Conservation (phyloP, 2,797 vertebrate species). For the Nasua narica region DNA sequence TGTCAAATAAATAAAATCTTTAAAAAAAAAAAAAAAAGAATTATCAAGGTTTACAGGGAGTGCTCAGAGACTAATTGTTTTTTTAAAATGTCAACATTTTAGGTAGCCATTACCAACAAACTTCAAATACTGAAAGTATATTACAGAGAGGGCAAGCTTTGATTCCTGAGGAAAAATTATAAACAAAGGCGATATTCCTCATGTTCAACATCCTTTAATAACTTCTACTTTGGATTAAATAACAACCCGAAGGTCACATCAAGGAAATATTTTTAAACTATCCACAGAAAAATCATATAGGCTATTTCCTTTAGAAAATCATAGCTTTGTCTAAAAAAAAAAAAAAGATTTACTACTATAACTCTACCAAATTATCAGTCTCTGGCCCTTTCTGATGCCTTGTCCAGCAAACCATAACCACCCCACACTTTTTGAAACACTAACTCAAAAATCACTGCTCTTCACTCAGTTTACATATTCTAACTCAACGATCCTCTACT, state of each 20-base stretch:
- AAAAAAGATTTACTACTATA: background rate
- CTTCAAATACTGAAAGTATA: conserved; percentile 2
- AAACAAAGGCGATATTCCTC: background rate
- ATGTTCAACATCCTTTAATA: background rate
- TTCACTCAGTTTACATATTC: background rate
- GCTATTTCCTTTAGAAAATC: background rate
- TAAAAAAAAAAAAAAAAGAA: no score
- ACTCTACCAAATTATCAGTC: background rate
- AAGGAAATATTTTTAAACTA: background rate
- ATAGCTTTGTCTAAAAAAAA: background rate
- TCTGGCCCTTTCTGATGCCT: background rate
- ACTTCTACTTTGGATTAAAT: background rate
- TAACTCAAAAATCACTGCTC: background rate
- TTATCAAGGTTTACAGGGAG: background rate
- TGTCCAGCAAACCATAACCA: background rate
- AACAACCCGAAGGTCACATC: background rate
- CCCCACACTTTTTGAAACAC: background rate
- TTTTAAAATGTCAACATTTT: conserved; percentile 14
- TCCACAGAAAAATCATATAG: background rate
- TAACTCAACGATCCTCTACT: background rate
- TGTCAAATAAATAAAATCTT: no score
- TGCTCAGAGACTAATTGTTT: background rate
- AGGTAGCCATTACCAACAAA: background rate
- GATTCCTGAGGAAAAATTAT: background rate
- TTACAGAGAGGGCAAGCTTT: background rate